Percentiles rank a stretch among this genome's conserved stretches.
Conservation (phyloP, 2,888 invertebrate species). For the Seira ritae region DNA sequence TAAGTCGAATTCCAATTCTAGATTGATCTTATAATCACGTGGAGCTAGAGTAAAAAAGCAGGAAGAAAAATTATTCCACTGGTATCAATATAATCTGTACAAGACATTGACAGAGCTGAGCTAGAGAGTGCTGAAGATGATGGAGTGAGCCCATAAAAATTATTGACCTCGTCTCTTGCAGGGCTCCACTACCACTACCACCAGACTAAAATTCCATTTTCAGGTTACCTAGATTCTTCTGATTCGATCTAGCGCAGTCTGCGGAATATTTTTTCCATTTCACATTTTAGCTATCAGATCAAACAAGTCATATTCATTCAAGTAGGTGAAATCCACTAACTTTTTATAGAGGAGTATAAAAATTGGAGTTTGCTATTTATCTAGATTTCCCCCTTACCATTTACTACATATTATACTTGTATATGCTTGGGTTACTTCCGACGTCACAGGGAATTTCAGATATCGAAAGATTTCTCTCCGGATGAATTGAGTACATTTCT, state of each 20-base stretch:
- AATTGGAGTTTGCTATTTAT: neutral
- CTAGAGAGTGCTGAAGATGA: constrained; percentile 40
- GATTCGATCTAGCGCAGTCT: neutral
- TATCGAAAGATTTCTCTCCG: constrained; percentile 23
- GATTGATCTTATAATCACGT: neutral
- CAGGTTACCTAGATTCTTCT: neutral
- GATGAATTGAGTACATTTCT: constrained; percentile 29
- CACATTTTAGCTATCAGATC: constrained; percentile 3
- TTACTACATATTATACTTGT: no score
- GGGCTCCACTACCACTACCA: no score
- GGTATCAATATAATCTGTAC: neutral
- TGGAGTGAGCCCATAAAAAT: constrained; percentile 57
- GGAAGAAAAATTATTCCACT: neutral
- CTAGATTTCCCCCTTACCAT: neutral
- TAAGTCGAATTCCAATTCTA: no score
- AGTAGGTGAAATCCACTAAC: neutral
- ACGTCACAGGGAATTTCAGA: constrained; percentile 5
- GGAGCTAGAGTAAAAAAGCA: no score
- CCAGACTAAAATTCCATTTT: neutral
- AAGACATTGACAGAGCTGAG: constrained; percentile 34
- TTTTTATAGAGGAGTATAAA: constrained; percentile 8
- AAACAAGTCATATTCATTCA: neutral
- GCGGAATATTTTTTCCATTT: constrained; percentile 8
- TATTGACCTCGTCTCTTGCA: constrained; percentile 56
- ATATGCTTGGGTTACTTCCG: constrained; percentile 18